Evolutionary conservation across 2,888 invertebrate genomes (phyloP).

Genomic region (Oxytorus armatus): DNA sequence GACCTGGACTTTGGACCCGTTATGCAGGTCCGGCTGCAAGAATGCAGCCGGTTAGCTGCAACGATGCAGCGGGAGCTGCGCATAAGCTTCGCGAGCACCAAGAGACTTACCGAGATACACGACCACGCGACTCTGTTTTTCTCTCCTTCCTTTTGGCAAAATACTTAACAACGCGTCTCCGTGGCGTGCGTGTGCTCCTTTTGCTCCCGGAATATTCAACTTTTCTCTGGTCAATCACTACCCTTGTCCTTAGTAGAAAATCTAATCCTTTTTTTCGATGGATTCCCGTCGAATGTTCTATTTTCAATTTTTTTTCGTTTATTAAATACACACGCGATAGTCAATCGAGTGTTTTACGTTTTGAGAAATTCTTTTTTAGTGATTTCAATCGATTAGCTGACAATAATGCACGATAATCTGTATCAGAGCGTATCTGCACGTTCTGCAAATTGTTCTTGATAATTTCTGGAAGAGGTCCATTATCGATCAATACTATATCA

Average conservation of each 20-base stretch:
- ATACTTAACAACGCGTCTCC: too few relatives aligned
- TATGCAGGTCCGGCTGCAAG: conserved; percentile 75
- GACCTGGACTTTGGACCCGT: conserved; percentile 75
- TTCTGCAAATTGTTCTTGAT: too few relatives aligned
- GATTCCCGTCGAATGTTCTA: neutral
- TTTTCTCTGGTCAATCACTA: conserved; percentile 25
- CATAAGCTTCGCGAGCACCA: conserved; percentile 32
- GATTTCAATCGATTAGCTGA: too few relatives aligned
- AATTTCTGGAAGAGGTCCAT: too few relatives aligned
- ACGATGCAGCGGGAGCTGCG: conserved; percentile 28
- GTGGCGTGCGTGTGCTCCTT: conserved; percentile 15
- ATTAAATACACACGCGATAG: too few relatives aligned
- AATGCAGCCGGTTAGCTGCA: conserved; percentile 74
- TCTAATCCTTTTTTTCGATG: neutral
- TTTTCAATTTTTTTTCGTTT: too few relatives aligned
- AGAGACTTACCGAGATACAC: conserved; percentile 46
- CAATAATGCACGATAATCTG: too few relatives aligned
- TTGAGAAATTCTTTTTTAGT: too few relatives aligned
- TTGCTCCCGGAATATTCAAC: conserved; percentile 3
- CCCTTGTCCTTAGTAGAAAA: neutral
- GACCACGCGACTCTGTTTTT: conserved; percentile 53
- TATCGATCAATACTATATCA: too few relatives aligned
- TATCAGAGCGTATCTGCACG: too few relatives aligned
- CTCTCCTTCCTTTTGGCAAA: conserved; percentile 25
- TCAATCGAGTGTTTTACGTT: too few relatives aligned